These are phyloP conservation scores for Stenchaetothrips biformis DNA, from an alignment of 2,888 invertebrate genomes.

Conservation along the genomic window DNA sequence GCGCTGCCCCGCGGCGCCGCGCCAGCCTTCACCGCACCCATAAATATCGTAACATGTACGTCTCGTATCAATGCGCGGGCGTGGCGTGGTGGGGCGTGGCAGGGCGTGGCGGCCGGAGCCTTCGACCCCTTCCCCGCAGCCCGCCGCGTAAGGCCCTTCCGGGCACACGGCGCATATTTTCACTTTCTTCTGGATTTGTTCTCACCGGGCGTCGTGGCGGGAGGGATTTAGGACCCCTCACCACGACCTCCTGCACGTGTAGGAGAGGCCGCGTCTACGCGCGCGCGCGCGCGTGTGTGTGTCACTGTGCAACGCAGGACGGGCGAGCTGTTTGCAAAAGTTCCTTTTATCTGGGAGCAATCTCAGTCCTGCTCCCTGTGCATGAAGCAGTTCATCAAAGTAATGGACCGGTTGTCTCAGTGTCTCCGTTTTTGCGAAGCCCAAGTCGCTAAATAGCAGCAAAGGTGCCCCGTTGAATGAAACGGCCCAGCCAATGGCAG, in stretches of 20 bases:
- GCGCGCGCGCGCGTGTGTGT: not conserved
- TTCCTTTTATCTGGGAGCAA: not conserved
- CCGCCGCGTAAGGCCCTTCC: not conserved
- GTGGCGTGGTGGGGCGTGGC: not conserved
- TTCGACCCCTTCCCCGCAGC: not conserved
- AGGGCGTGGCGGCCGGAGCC: not conserved
- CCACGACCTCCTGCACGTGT: not conserved
- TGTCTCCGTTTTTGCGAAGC: too few relatives aligned
- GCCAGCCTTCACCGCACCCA: conserved; percentile 8
- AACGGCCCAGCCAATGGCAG: too few relatives aligned
- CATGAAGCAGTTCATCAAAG: conserved; percentile 19
- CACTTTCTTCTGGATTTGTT: conserved; percentile 15
- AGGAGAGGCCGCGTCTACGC: not conserved
- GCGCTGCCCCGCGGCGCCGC: not conserved
- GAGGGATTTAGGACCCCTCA: not conserved
- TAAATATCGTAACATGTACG: not conserved
- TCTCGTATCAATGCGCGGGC: not conserved
- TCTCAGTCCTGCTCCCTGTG: not conserved
- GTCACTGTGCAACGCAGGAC: not conserved
- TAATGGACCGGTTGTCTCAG: too few relatives aligned
- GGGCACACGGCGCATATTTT: not conserved
- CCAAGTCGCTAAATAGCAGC: too few relatives aligned
- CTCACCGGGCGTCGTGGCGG: not conserved
- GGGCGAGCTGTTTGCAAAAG: not conserved
- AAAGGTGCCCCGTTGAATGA: too few relatives aligned